Evolutionary conservation across 2,113 vertebrate genomes (phyloP).

Genomic region (Etia nguti): DNA sequence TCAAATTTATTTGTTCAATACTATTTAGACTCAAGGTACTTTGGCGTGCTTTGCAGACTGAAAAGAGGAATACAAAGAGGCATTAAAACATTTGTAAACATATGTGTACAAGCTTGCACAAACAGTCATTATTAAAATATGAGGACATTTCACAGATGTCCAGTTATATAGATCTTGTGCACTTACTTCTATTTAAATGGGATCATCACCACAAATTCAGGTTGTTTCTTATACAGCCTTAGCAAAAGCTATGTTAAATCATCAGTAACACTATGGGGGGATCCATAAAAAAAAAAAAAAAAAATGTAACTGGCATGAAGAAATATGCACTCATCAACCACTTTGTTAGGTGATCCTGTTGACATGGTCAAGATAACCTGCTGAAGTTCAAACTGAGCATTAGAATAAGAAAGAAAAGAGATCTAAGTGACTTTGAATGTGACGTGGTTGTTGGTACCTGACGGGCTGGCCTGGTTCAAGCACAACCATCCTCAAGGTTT

Average conservation of each 20-base stretch:
- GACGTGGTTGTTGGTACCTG: not conserved
- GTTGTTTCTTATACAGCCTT: not conserved
- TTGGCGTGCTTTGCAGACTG: not conserved
- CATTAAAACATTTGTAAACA: not conserved
- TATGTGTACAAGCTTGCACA: not conserved
- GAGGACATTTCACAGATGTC: not conserved
- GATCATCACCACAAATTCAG: accelerated
- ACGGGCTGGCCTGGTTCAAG: not conserved
- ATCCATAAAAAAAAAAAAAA: not conserved
- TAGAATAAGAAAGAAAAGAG: not conserved
- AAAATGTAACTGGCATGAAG: not conserved
- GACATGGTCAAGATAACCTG: not conserved
- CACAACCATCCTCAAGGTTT: not conserved
- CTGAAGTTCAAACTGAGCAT: not conserved
- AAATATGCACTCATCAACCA: not conserved
- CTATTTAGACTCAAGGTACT: not conserved
- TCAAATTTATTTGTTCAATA: not conserved
- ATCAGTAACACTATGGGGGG: not conserved
- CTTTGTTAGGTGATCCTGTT: not conserved
- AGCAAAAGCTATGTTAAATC: not conserved
- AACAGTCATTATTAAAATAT: not conserved
- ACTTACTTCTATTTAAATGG: not conserved
- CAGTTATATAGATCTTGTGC: not conserved
- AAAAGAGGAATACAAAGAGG: not conserved
- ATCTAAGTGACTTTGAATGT: not conserved